These are phyloP conservation scores for Acronicta alni DNA, from an alignment of 2,888 invertebrate genomes.

Conservation along the genomic window DNA sequence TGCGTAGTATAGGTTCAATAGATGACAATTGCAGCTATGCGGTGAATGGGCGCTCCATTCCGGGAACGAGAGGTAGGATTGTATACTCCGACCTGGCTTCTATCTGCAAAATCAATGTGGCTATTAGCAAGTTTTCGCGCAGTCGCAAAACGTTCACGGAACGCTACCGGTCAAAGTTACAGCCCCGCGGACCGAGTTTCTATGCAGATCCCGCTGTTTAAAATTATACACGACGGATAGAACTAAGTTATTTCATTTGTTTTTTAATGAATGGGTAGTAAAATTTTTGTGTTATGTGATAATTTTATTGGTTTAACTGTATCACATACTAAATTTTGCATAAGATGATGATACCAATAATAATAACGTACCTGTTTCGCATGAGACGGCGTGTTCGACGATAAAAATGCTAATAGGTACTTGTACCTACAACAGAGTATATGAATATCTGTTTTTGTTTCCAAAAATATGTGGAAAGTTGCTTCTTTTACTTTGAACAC, in stretches of 20 bases:
- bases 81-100: constrained; percentile 87
- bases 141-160: constrained; percentile 83
- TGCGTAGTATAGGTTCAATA: constrained; percentile 60
- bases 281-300: constrained; percentile 11
- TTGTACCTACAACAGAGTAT: constrained; percentile 56
- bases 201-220: constrained; percentile 66
- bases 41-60: constrained; percentile 61
- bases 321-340: constrained; percentile 43
- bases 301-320: constrained; percentile 33
- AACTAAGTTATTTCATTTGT: constrained; percentile 2
- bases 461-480: constrained; percentile 47
- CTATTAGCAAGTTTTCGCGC: constrained; percentile 89
- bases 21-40: constrained; percentile 58
- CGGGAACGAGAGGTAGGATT: constrained; percentile 79
- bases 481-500: constrained; percentile 18
- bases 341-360: constrained; percentile 51
- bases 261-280: constrained; percentile 11
- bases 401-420: constrained; percentile 69
- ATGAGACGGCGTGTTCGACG: constrained; percentile 60
- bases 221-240: constrained; percentile 31
- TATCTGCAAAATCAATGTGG: constrained; percentile 90
- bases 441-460: constrained; percentile 46
- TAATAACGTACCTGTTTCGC: constrained; percentile 57
- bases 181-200: constrained; percentile 59
- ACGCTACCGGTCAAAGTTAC: constrained; percentile 81